Conservation (phyloP, 2,797 vertebrate species). For the Bovichtus variegatus region DNA sequence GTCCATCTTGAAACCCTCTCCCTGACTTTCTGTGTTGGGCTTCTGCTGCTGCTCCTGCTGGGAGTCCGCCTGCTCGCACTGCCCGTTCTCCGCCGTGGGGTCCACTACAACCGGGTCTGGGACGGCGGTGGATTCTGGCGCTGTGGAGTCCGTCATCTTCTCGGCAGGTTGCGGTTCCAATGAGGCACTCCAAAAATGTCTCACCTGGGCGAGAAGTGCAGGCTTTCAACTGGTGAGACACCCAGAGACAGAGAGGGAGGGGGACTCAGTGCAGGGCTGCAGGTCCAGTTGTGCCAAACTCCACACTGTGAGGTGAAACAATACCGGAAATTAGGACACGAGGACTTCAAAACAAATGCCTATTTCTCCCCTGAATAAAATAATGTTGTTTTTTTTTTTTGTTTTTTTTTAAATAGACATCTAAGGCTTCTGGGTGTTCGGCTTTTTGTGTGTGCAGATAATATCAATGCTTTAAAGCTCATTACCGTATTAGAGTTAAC, state of each 20-base stretch:
- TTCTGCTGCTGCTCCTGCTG: constrained; percentile 43
- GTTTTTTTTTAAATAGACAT: not conserved
- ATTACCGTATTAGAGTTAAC: not conserved
- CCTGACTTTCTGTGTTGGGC: constrained; percentile 58
- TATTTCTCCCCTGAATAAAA: not conserved
- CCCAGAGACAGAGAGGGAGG: constrained; percentile 28
- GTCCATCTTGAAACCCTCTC: constrained; percentile 81
- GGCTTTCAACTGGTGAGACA: constrained; percentile 32
- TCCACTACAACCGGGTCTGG: constrained; percentile 77
- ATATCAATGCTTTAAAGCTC: not conserved
- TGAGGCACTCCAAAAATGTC: constrained; percentile 78
- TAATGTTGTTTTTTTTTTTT: too few species aligned
- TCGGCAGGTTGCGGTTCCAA: constrained; percentile 49
- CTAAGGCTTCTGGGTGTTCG: not conserved
- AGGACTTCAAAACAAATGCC: constrained; percentile 57
- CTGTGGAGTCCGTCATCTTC: constrained; percentile 81
- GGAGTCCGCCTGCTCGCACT: constrained; percentile 70
- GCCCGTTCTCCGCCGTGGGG: constrained; percentile 73
- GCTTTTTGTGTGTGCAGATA: not conserved
- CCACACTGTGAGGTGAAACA: not conserved
- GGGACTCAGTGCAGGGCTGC: constrained; percentile 50
- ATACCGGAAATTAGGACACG: constrained; percentile 34
- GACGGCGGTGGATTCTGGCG: constrained; percentile 68
- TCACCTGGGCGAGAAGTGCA: constrained; percentile 78
- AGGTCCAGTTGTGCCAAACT: constrained; percentile 43